Percentiles rank a stretch among this genome's conserved stretches.
Conservation (phyloP, 2,113 vertebrate genomes). For the Malurus elegans region DNA sequence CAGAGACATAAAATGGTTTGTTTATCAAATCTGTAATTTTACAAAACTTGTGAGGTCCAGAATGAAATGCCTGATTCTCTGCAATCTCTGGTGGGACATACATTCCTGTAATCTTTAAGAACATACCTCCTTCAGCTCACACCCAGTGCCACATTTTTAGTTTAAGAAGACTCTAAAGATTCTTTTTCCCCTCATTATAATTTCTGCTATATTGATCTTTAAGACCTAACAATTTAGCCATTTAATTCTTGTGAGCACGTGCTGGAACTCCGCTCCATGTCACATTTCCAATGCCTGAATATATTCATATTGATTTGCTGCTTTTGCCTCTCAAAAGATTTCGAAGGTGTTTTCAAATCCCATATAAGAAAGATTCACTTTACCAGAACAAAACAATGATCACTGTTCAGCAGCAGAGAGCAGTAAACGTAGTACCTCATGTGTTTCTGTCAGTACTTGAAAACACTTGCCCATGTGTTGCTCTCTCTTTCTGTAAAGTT, state of each 20-base stretch:
- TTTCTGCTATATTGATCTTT: neutral
- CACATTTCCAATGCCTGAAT: neutral
- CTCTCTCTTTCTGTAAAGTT: neutral
- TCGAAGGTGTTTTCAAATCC: neutral
- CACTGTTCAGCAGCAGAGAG: neutral
- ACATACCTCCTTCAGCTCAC: constrained; percentile 1
- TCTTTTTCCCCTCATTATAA: neutral
- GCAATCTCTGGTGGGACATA: neutral
- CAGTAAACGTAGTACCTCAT: neutral
- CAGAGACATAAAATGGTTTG: constrained; percentile 73
- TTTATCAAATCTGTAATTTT: constrained; percentile 73
- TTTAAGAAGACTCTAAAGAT: neutral
- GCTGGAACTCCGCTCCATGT: neutral
- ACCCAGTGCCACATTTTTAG: neutral
- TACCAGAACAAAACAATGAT: neutral
- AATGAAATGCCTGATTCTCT: constrained; percentile 4
- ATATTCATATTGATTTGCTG: neutral
- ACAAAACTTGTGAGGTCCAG: constrained; percentile 68
- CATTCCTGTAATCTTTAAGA: constrained; percentile 49
- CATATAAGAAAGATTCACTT: neutral
- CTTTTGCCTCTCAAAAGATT: neutral
- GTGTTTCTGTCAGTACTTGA: neutral
- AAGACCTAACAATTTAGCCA: neutral
- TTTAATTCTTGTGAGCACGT: neutral
- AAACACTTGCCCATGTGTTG: neutral